Percentiles rank a stretch among this genome's conserved stretches.
These are phyloP conservation scores for Anorthoa munda DNA, from an alignment of 2,888 invertebrate species.

Conservation along the genomic window DNA sequence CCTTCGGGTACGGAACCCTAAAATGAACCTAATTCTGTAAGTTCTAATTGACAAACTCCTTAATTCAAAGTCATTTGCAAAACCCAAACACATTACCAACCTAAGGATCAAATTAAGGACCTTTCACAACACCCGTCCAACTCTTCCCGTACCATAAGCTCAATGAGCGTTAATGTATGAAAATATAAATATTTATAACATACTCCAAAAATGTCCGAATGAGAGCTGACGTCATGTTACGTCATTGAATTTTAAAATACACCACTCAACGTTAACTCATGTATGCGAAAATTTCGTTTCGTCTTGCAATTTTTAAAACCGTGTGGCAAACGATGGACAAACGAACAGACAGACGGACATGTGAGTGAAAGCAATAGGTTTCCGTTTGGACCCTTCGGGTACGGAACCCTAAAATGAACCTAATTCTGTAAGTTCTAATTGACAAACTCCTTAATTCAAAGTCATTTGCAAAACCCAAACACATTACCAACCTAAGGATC, in stretches of 20 bases:
- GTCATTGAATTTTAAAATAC: slow-evolving; percentile 41
- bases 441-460: neutral
- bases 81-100: neutral
- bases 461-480: neutral
- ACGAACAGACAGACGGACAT: no score
- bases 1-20: no score
- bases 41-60: neutral
- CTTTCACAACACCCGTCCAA: neutral
- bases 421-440: neutral
- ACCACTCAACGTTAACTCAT: neutral
- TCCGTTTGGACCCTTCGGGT: no score
- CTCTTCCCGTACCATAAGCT: neutral
- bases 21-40: neutral
- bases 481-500: neutral
- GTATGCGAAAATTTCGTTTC: neutral
- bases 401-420: no score
- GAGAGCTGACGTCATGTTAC: slow-evolving; percentile 21
- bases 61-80: neutral
- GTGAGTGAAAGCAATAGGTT: no score
- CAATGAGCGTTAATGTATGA: slow-evolving; percentile 13
- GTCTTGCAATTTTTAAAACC: no score
- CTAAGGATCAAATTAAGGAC: neutral
- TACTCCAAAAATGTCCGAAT: slow-evolving; percentile 16
- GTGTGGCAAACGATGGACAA: no score
- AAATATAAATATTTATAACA: slow-evolving; percentile 44